Percentiles rank a stretch among this genome's conserved stretches.
Evolutionary conservation across 2,888 invertebrate species (phyloP).

Genomic region (Noctua pronuba): DNA sequence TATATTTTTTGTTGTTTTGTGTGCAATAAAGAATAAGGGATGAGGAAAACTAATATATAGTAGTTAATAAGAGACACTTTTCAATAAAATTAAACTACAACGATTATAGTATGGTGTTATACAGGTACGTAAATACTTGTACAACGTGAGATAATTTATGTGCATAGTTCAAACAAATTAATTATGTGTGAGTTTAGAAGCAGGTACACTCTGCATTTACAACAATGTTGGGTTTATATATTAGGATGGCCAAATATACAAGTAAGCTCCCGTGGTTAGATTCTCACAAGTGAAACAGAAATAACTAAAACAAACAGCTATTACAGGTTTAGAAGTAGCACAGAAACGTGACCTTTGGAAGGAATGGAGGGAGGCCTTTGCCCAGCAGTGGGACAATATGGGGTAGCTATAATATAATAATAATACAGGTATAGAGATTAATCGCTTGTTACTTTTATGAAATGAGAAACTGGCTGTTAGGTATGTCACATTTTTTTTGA

Average conservation of each 20-base stretch:
- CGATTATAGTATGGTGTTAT: not conserved
- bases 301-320: not conserved
- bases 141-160: not conserved
- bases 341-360: no score
- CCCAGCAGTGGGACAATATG: no score
- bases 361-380: no score
- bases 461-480: not conserved
- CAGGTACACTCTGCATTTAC: not conserved
- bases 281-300: not conserved
- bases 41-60: not conserved
- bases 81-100: not conserved
- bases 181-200: constrained; percentile 4
- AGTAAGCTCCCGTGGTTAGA: not conserved
- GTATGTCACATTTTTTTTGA: not conserved
- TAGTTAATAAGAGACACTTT: not conserved
- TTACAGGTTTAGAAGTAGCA: no score
- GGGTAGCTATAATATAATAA: no score
- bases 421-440: no score
- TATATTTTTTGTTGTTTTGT: no score
- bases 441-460: not conserved
- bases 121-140: constrained; percentile 1
- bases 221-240: not conserved
- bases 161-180: not conserved
- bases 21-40: no score
- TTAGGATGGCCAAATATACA: not conserved